These are phyloP conservation scores for Hypercompe scribonia DNA, from an alignment of 2,888 invertebrate genomes.

Conservation along the genomic window DNA sequence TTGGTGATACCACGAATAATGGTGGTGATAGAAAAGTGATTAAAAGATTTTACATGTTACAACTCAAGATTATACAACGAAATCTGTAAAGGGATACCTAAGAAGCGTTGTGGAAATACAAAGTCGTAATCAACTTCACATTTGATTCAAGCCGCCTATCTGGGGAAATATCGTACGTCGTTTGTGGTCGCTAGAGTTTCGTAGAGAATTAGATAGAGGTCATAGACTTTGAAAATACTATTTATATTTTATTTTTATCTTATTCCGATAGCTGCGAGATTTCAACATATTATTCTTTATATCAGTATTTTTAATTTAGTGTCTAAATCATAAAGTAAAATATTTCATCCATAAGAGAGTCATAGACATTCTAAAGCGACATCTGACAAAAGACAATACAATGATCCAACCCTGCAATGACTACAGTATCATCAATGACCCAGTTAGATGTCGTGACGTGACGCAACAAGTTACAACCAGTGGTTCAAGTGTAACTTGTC, in stretches of 20 bases:
- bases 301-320: not conserved
- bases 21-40: slow-evolving; percentile 42
- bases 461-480: slow-evolving; percentile 52
- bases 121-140: not conserved
- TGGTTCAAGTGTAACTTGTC: slow-evolving; percentile 51
- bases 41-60: slow-evolving; percentile 24
- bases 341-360: not conserved
- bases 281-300: not conserved
- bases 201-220: not conserved
- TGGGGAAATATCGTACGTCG: not conserved
- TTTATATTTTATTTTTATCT: not conserved
- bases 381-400: slow-evolving; percentile 2
- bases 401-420: slow-evolving; percentile 42
- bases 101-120: slow-evolving; percentile 11
- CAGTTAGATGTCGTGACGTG: slow-evolving; percentile 36
- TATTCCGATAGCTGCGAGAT: not conserved
- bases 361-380: not conserved
- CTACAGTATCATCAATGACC: slow-evolving; percentile 36
- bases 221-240: too few species aligned
- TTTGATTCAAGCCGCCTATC: not conserved
- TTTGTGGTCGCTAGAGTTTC: not conserved
- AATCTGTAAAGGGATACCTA: not conserved
- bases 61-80: slow-evolving; percentile 10
- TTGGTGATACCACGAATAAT: slow-evolving; percentile 41
- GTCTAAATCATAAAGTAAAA: not conserved